Percentiles rank a stretch among this genome's conserved stretches.
These are phyloP conservation scores for Xyrichtys novacula DNA, from an alignment of 2,797 vertebrate genomes.

Conservation along the genomic window DNA sequence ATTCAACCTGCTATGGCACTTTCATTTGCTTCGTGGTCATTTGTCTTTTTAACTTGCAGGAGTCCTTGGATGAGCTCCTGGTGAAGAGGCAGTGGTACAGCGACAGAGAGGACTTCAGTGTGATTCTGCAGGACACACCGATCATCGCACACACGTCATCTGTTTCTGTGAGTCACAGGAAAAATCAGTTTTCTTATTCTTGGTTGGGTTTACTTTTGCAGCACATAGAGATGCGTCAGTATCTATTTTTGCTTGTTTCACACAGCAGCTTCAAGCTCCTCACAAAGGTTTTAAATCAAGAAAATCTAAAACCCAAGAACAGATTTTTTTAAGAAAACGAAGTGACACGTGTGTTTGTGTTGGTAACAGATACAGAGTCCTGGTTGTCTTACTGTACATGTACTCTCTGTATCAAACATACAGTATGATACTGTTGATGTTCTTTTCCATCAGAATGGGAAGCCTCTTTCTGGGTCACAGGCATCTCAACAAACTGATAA, in stretches of 20 bases:
- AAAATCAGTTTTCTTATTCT: too few species aligned
- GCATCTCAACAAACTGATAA: constrained; percentile 57
- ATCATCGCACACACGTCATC: constrained; percentile 49
- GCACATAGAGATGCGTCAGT: too few species aligned
- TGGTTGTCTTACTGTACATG: constrained; percentile 3
- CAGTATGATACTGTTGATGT: constrained; percentile 13
- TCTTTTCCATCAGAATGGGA: constrained; percentile 55
- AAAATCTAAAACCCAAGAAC: too few species aligned
- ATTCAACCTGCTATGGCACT: not conserved
- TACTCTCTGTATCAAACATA: not conserved
- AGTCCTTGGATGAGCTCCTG: constrained; percentile 69
- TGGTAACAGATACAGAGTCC: not conserved
- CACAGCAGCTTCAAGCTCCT: too few species aligned
- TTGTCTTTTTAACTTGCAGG: constrained; percentile 48
- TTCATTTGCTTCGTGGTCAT: not conserved
- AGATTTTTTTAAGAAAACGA: too few species aligned
- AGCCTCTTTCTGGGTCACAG: constrained; percentile 34
- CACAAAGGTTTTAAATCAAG: too few species aligned
- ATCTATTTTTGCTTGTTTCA: too few species aligned
- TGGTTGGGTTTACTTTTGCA: too few species aligned
- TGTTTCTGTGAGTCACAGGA: constrained; percentile 61
- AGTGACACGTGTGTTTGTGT: not conserved
- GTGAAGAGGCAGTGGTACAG: constrained; percentile 64
- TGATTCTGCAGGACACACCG: constrained; percentile 72
- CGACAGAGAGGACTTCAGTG: constrained; percentile 75